phyloP scores from a whole-genome alignment of 1,140 invertebrate genomes.

The Penaeus chinensis region DNA sequence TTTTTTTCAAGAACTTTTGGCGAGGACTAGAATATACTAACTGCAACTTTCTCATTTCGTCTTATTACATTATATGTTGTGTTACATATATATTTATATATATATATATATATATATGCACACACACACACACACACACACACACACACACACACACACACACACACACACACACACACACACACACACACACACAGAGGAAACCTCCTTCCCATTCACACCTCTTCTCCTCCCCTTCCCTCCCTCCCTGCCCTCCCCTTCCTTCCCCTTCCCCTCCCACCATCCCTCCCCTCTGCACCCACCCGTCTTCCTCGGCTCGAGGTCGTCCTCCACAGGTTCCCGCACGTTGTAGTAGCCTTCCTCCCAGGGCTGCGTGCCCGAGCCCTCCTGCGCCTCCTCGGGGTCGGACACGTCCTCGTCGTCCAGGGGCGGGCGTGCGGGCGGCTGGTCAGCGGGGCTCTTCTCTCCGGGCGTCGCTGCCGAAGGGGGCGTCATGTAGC shows the following conservation, averaged over 20 bases:
- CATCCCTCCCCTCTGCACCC: no score
- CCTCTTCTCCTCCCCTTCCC: not conserved
- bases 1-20: no score
- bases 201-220: not conserved
- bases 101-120: no score
- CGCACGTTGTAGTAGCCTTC: not conserved
- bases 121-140: no score
- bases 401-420: not conserved
- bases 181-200: no score
- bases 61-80: no score
- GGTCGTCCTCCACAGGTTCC: not conserved
- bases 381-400: not conserved
- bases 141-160: no score
- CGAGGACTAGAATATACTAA: no score
- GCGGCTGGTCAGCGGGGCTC: not conserved
- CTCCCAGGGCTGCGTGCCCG: not conserved
- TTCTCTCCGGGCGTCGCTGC: not conserved
- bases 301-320: not conserved
- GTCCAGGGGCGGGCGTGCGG: constrained; percentile 13
- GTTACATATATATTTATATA: no score
- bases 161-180: no score
- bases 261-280: not conserved
- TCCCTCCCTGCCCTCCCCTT: not conserved
- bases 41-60: no score
- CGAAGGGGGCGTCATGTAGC: constrained; percentile 21